A percentile compares a stretch with the other conserved stretches of the same genome.
These are phyloP conservation scores for Philhelius pedissequus DNA, from an alignment of 2,888 invertebrate genomes.

Conservation along the genomic window DNA sequence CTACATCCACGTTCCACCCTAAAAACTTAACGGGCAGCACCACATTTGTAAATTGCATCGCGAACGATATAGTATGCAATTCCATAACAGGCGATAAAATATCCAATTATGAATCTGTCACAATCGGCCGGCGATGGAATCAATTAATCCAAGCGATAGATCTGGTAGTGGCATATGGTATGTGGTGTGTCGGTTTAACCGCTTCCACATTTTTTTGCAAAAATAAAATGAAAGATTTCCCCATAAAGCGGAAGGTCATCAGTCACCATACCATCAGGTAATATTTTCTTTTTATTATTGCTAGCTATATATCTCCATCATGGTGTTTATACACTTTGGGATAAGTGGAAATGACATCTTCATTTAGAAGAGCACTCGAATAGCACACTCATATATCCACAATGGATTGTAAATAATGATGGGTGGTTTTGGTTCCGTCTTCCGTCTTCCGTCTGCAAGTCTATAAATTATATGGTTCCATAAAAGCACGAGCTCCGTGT, in stretches of 20 bases:
- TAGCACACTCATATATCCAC: conserved; percentile 54
- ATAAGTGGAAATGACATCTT: conserved; percentile 13
- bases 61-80: conserved; percentile 49
- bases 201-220: not conserved
- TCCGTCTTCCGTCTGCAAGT: not conserved
- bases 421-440: not conserved
- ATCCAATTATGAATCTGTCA: conserved; percentile 70
- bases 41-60: conserved; percentile 17
- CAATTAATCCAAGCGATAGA: conserved; percentile 51
- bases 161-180: not conserved
- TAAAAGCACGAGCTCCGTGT: not conserved
- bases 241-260: conserved; percentile 41
- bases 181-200: not conserved
- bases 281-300: not conserved
- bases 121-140: conserved; percentile 61
- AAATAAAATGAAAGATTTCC: conserved; percentile 18
- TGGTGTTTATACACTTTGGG: not conserved
- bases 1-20: conserved; percentile 33
- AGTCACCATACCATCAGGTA: conserved; percentile 12
- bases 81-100: conserved; percentile 67
- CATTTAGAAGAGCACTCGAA: conserved; percentile 13
- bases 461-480: not conserved
- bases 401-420: conserved; percentile 29
- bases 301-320: not conserved
- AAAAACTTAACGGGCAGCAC: conserved; percentile 15